A percentile compares a stretch with the other conserved stretches of the same genome.
Conservation (phyloP, 53 echinoderm and acorn worm species). For the Zoroaster sp. region DNA sequence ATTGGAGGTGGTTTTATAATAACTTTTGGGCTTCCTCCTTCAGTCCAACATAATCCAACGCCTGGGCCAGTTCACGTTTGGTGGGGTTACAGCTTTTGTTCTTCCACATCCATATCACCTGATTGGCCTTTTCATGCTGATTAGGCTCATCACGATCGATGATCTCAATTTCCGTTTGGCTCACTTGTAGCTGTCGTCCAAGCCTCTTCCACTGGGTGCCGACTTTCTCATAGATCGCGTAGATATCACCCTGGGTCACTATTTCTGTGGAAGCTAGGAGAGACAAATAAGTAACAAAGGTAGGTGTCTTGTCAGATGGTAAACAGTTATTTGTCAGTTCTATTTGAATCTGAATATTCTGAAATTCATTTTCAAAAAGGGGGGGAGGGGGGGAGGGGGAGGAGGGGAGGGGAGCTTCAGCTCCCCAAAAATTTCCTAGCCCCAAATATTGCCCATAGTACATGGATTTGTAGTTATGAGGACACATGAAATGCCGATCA, state of each 20-base stretch:
- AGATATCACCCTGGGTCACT: neutral
- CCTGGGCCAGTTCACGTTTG: neutral
- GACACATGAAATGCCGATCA: no score
- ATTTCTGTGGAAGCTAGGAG: neutral
- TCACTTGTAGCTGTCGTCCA: neutral
- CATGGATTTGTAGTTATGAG: no score
- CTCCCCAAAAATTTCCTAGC: no score
- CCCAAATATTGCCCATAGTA: no score
- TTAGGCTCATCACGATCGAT: neutral
- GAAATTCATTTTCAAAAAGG: no score
- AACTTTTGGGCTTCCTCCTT: neutral
- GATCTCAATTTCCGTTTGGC: neutral
- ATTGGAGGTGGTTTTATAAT: neutral
- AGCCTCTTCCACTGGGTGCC: neutral
- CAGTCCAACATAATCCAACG: neutral
- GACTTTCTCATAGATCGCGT: neutral
- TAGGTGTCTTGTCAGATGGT: no score
- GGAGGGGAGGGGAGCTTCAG: neutral
- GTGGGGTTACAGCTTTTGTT: neutral
- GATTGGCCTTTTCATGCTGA: neutral
- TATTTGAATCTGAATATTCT: no score
- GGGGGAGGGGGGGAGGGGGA: neutral
- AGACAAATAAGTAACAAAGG: neutral
- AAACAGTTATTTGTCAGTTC: no score
- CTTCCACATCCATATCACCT: neutral